These are phyloP conservation scores for Diachasma alloeum DNA, from an alignment of 1,140 invertebrate genomes.

Conservation along the genomic window DNA sequence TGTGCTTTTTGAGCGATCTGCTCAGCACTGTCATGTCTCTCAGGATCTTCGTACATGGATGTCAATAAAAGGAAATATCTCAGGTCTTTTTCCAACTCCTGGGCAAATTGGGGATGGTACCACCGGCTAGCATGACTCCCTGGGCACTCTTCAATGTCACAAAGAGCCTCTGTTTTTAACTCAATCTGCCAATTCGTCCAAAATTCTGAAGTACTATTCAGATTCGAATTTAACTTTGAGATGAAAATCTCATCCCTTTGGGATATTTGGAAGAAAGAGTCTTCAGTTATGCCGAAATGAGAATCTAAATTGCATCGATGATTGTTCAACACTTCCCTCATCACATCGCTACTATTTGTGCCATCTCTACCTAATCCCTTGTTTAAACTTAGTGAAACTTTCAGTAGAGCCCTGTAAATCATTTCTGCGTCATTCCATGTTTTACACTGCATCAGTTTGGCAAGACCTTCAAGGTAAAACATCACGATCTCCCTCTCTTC, in stretches of 20 bases:
- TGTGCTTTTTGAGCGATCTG: not conserved
- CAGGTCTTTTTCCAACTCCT: not conserved
- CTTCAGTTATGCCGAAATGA: not conserved
- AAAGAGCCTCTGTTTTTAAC: not conserved
- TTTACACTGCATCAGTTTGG: not conserved
- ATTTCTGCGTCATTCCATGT: not conserved
- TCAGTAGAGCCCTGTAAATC: not conserved
- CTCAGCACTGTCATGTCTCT: not conserved
- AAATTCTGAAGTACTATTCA: not conserved
- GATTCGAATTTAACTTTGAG: not conserved
- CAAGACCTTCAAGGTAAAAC: not conserved
- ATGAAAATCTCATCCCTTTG: not conserved
- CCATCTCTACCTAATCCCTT: not conserved
- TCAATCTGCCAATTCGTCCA: not conserved
- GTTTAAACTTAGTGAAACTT: not conserved
- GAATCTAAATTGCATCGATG: not conserved
- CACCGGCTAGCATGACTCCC: not conserved
- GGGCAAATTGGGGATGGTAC: not conserved
- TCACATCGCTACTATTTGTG: not conserved
- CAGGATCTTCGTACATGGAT: not conserved
- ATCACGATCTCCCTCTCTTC: not conserved
- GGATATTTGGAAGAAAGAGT: not conserved
- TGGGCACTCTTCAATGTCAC: not conserved
- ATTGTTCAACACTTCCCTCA: not conserved
- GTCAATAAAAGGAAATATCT: not conserved